phyloP scores from a whole-genome alignment of 2,113 vertebrate genomes.

The Entomyzon cyanotis region DNA sequence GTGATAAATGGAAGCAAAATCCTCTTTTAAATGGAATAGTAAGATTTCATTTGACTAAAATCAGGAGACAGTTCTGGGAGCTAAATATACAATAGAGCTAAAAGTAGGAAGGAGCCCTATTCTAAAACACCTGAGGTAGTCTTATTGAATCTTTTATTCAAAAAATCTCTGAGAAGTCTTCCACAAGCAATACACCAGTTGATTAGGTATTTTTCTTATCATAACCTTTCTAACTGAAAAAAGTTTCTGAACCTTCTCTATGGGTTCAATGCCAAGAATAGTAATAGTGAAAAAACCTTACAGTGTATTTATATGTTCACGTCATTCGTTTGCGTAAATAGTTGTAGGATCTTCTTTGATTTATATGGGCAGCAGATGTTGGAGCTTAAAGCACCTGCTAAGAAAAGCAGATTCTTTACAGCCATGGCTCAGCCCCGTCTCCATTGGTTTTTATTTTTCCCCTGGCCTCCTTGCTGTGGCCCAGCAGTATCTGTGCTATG shows the following conservation, averaged over 20 bases:
- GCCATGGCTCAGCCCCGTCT: conserved; percentile 26
- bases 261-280: conserved; percentile 56
- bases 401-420: conserved; percentile 78
- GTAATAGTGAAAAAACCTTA: conserved; percentile 31
- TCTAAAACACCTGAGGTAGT: neutral
- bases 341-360: conserved; percentile 70
- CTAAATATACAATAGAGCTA: neutral
- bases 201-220: neutral
- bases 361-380: conserved; percentile 81
- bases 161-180: neutral
- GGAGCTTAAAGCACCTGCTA: conserved; percentile 77
- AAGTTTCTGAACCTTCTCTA: neutral
- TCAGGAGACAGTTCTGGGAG: neutral
- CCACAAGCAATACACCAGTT: neutral
- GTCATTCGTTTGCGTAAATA: conserved; percentile 68
- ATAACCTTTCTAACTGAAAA: neutral
- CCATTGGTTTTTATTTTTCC: conserved; percentile 72
- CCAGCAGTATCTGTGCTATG: conserved; percentile 64
- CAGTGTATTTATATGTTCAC: conserved; percentile 68
- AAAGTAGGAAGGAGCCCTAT: neutral
- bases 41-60: neutral
- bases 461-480: conserved; percentile 70
- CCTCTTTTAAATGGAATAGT: neutral
- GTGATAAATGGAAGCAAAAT: neutral
- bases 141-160: neutral